Percentiles rank a stretch among this genome's conserved stretches.
Conservation (phyloP, 2,888 invertebrate species). For the Scaptomyza cyrtandrae region DNA sequence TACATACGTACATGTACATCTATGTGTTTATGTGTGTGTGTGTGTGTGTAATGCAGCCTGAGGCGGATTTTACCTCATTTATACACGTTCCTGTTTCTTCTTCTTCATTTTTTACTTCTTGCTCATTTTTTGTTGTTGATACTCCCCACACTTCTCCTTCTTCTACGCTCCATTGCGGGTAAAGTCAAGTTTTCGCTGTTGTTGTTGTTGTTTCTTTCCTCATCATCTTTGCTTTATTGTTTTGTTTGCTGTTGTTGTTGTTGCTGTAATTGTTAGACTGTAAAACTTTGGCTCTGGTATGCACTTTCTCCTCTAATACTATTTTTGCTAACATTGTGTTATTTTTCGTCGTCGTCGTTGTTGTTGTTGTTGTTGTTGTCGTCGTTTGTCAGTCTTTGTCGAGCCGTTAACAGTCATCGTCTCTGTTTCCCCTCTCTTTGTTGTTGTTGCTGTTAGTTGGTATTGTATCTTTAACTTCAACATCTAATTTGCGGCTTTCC, state of each 20-base stretch:
- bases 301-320: slow-evolving; percentile 78
- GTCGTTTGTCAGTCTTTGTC: slow-evolving; percentile 7
- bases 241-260: slow-evolving; percentile 32
- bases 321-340: slow-evolving; percentile 75
- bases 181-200: slow-evolving; percentile 34
- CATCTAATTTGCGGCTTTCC: slow-evolving; percentile 76
- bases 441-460: slow-evolving; percentile 4
- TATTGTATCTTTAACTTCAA: slow-evolving; percentile 39
- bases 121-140: not conserved
- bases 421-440: slow-evolving; percentile 11
- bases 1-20: too few relatives aligned
- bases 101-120: slow-evolving; percentile 4
- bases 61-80: slow-evolving; percentile 78
- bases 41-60: slow-evolving; percentile 27
- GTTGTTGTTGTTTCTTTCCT: slow-evolving; percentile 28
- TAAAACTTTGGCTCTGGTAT: slow-evolving; percentile 72
- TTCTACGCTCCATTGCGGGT: slow-evolving; percentile 35
- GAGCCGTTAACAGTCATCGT: slow-evolving; percentile 36
- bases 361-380: slow-evolving; percentile 57
- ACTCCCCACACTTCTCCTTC: not conserved
- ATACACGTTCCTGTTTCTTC: slow-evolving; percentile 67
- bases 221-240: slow-evolving; percentile 22
- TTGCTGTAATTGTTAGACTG: slow-evolving; percentile 72
- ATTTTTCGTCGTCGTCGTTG: slow-evolving; percentile 43
- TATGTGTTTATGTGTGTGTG: slow-evolving; percentile 11